Evolutionary conservation across 30 jellyfish, hydroid and myxozoan species (phyloP).

Genomic region (Cassiopea andromeda): DNA sequence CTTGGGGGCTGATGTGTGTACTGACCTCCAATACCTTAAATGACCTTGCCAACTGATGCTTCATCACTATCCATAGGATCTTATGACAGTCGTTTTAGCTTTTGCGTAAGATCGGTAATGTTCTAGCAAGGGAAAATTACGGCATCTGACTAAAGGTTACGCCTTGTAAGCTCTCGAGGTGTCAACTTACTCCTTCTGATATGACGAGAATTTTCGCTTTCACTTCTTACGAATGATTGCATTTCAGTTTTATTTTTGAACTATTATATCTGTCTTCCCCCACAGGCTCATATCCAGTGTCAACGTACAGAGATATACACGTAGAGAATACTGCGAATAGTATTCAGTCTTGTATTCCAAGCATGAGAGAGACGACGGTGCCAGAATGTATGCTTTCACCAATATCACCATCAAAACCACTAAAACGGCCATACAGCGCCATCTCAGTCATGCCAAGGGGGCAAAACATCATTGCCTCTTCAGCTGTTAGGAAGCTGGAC

Average conservation of each 20-base stretch:
- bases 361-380: constrained; percentile 50
- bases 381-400: constrained; percentile 86
- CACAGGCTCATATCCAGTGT: constrained; percentile 42
- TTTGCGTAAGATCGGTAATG: too few species aligned
- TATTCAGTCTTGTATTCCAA: constrained; percentile 35
- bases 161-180: neutral
- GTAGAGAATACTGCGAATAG: constrained; percentile 16
- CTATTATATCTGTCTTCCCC: neutral
- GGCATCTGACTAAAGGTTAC: neutral
- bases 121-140: neutral
- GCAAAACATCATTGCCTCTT: constrained; percentile 29
- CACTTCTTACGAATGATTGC: neutral
- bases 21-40: too few species aligned
- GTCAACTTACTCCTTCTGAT: neutral
- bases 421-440: constrained; percentile 68
- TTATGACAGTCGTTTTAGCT: too few species aligned
- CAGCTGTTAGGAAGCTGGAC: constrained; percentile 61
- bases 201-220: neutral
- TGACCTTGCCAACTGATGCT: too few species aligned
- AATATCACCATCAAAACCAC: constrained; percentile 71
- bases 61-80: too few species aligned
- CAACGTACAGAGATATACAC: constrained; percentile 53
- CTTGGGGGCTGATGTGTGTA: too few species aligned
- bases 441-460: constrained; percentile 47
- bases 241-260: constrained; percentile 9